Base-by-base conservation (phyloP, 1,140 invertebrate genomes). In the Lepidostoma basale region DNA sequence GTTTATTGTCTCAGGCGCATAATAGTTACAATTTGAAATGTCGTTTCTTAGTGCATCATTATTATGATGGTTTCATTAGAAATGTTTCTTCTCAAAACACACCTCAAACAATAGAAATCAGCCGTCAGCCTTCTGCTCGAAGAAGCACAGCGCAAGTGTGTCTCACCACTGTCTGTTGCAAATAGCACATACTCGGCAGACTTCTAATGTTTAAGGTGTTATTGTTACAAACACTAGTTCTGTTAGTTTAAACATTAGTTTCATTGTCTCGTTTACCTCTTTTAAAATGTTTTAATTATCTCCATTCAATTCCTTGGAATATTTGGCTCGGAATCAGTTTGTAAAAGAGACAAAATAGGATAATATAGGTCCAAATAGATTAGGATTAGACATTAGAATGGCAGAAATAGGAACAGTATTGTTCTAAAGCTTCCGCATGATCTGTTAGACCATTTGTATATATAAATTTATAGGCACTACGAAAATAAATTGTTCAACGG, bases 21-120 rank as follows among this genome's bases (percentile, higher is more conserved):
- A 62, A 54, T 54, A 65, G 62, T 65, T 65, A 20, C 8, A 22
- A 26, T 65, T 65, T 44, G 28, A 65, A 65, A 65, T 65, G 62
- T 54, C 44, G 49, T 54, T 65, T 40, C 14, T 65, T 65, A 65
- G 62, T 54, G 49, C 45, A 65, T 65, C 42, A 47, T 42, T 65
- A 22, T 56, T 56, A 52, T n/a, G 44, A 39, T 54, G 62, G 33
- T 64, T 52, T 39, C 30, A 42, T 36, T 62, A 62, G 56, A 33
- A 65, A 26, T 54, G 47, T 65, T 33, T 56, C 47, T 65, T 56
- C 56, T 65, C 10, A 42, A 40, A 56, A 20, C 40, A 52, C 12
- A 42, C n/a, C 56, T 20, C 39, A 42, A 25, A 23, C 10, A 28
- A 1, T 59, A 42, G 36, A 59, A 59, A 59, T 40, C 26, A 33